phyloP scores from a whole-genome alignment of 2,113 vertebrate species.

The Lagopus muta region DNA sequence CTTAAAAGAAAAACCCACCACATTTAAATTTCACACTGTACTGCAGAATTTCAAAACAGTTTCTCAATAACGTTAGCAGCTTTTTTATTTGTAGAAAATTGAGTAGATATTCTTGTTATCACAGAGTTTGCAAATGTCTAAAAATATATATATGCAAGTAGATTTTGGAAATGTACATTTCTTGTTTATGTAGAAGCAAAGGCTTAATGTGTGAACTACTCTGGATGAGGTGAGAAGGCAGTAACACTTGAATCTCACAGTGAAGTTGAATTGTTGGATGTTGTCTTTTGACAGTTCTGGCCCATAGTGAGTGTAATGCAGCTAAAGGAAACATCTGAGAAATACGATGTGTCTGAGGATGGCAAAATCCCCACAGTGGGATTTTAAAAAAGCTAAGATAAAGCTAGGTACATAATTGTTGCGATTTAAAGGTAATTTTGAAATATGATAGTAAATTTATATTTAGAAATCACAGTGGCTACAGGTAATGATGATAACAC shows the following conservation, averaged over 20 bases:
- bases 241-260: neutral
- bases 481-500: neutral
- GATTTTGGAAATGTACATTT: neutral
- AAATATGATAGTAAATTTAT: neutral
- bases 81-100: neutral
- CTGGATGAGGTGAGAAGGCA: accelerated
- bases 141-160: neutral
- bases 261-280: neutral
- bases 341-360: neutral
- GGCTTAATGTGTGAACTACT: neutral
- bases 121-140: neutral
- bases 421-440: neutral
- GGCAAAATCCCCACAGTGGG: neutral
- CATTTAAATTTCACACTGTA: neutral
- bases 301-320: neutral
- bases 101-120: neutral
- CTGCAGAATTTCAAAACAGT: neutral
- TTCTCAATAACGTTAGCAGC: neutral
- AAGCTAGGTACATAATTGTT: neutral
- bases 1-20: neutral
- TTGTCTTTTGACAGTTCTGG: neutral
- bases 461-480: neutral
- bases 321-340: neutral
- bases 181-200: neutral
- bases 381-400: too few relatives aligned